These are phyloP conservation scores for Amphipoea lucens DNA, from an alignment of 2,888 invertebrate species.

Conservation along the genomic window DNA sequence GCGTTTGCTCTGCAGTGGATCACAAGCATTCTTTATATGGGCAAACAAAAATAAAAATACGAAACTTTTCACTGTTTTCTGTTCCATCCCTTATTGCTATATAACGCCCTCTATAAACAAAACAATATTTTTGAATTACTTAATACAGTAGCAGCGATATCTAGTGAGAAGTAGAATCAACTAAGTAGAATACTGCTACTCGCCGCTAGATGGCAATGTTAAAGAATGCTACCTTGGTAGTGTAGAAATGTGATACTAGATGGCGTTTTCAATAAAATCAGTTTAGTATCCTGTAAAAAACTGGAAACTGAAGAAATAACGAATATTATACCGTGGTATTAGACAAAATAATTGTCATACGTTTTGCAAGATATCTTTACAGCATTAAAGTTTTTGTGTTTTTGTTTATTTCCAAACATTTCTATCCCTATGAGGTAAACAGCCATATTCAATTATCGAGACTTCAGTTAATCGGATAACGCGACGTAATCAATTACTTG, in stretches of 20 bases:
- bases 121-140: background rate
- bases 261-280: constrained; percentile 12
- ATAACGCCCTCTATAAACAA: constrained; percentile 14
- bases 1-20: background rate
- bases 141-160: background rate
- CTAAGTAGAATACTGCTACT: background rate
- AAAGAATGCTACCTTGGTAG: background rate
- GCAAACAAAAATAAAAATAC: background rate
- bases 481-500: constrained; percentile 60
- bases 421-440: background rate
- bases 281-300: background rate
- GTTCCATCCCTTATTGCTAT: background rate
- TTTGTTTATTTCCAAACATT: background rate
- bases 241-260: constrained; percentile 11
- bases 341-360: background rate
- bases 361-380: background rate
- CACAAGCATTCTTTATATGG: background rate
- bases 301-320: background rate
- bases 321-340: background rate
- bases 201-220: constrained; percentile 28
- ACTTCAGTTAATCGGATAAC: constrained; percentile 44
- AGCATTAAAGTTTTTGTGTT: background rate
- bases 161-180: constrained; percentile 10
- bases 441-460: constrained; percentile 3
- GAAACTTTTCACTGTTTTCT: background rate